A percentile compares a stretch with the other conserved stretches of the same genome.
Evolutionary conservation across 2,797 vertebrate species (phyloP).

Genomic region (Staurois parvus): DNA sequence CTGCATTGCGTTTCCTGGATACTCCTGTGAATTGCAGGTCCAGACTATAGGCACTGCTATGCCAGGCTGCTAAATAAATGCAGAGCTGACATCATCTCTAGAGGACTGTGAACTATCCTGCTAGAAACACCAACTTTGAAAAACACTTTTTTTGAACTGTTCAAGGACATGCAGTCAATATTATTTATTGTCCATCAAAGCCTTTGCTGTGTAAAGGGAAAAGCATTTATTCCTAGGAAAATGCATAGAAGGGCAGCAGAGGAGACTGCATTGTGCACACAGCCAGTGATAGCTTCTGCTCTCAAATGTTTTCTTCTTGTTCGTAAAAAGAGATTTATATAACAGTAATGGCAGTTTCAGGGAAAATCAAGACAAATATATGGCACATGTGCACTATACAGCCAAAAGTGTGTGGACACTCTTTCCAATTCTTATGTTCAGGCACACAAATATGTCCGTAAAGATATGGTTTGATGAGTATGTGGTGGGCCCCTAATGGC

Average conservation of each 20-base stretch:
- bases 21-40: slow-evolving; percentile 4
- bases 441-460: too few relatives aligned
- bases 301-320: background rate
- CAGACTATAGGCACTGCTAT: background rate
- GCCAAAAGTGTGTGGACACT: too few relatives aligned
- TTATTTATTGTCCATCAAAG: background rate
- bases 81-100: slow-evolving; percentile 3
- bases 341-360: too few relatives aligned
- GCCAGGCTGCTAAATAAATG: background rate
- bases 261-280: background rate
- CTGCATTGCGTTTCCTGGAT: slow-evolving; percentile 14
- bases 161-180: background rate
- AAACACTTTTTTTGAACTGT: slow-evolving; percentile 16
- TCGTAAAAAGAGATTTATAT: background rate
- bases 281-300: background rate
- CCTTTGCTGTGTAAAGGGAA: background rate
- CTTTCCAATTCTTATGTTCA: too few relatives aligned
- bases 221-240: background rate
- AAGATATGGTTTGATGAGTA: too few relatives aligned
- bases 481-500: too few relatives aligned
- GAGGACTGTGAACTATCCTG: background rate
- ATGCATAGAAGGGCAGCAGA: background rate
- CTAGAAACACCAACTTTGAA: slow-evolving; percentile 30
- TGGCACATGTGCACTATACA: too few relatives aligned
- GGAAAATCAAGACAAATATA: too few relatives aligned